phyloP scores from a whole-genome alignment of 2,888 invertebrate species.

The Apamea monoglypha region DNA sequence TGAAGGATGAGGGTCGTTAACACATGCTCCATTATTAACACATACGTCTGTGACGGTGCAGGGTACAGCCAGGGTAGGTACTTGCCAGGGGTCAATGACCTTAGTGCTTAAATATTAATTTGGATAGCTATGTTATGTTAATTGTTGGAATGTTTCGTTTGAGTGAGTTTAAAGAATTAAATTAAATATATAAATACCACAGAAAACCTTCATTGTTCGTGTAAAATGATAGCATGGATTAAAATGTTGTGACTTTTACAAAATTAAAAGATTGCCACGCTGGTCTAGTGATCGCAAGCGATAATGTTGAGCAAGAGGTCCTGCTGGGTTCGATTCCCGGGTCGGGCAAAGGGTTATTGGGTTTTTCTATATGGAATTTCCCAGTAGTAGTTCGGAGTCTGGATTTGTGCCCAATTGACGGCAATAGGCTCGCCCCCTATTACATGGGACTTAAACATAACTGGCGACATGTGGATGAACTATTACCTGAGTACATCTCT shows the following conservation, averaged over 20 bases:
- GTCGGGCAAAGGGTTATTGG: not conserved
- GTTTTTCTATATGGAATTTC: not conserved
- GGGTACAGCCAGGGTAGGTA: not conserved
- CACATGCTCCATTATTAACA: slow-evolving; percentile 43
- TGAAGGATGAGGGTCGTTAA: slow-evolving; percentile 33
- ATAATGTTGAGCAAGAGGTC: not conserved
- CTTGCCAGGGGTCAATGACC: slow-evolving; percentile 11
- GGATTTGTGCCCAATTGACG: not conserved
- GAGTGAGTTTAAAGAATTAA: not conserved
- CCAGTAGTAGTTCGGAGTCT: not conserved
- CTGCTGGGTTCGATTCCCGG: not conserved
- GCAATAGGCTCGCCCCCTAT: not conserved
- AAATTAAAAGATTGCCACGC: not conserved
- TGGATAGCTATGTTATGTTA: not conserved
- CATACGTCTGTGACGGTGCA: slow-evolving; percentile 9
- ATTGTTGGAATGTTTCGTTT: slow-evolving; percentile 11
- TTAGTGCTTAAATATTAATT: slow-evolving; percentile 3
- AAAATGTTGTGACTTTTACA: not conserved
- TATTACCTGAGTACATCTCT: too few species aligned
- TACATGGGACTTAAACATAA: not conserved
- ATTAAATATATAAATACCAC: not conserved
- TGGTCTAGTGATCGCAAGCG: not conserved
- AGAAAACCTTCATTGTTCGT: not conserved
- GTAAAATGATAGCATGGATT: not conserved
- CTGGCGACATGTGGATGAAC: not conserved